Evolutionary conservation across 2,113 vertebrate genomes (phyloP).

Genomic region (Nipponia nippon): DNA sequence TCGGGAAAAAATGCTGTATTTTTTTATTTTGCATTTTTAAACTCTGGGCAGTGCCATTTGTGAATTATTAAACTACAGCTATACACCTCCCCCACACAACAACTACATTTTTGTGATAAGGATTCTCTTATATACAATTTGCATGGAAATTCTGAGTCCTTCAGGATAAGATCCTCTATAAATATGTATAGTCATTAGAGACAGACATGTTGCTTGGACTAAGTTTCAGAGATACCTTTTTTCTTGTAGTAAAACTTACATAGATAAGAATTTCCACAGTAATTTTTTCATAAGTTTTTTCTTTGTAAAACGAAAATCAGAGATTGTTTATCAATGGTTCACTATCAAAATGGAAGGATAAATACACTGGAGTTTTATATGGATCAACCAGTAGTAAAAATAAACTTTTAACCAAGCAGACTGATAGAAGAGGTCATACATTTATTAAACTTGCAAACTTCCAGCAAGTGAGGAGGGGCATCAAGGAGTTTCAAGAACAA

Average conservation of each 20-base stretch:
- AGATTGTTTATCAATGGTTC: neutral
- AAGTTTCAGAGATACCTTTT: neutral
- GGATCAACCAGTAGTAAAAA: neutral
- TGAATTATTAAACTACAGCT: neutral
- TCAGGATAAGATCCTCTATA: neutral
- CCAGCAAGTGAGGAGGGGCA: neutral
- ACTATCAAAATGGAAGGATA: neutral
- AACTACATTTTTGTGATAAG: neutral
- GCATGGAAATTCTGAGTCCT: neutral
- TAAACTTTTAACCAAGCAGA: neutral
- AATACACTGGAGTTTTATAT: neutral
- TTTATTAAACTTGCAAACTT: neutral
- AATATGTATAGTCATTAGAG: neutral
- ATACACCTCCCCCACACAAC: neutral
- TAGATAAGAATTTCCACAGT: neutral
- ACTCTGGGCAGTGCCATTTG: neutral
- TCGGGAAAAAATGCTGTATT: accelerated
- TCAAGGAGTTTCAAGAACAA: neutral
- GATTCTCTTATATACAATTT: neutral
- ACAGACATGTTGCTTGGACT: neutral
- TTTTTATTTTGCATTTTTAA: neutral
- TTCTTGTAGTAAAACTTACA: neutral
- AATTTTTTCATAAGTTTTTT: neutral
- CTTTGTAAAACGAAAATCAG: neutral
- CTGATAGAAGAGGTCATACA: neutral